Evolutionary conservation across 2,797 vertebrate genomes (phyloP).

Genomic region (Synaphobranchus kaupii): DNA sequence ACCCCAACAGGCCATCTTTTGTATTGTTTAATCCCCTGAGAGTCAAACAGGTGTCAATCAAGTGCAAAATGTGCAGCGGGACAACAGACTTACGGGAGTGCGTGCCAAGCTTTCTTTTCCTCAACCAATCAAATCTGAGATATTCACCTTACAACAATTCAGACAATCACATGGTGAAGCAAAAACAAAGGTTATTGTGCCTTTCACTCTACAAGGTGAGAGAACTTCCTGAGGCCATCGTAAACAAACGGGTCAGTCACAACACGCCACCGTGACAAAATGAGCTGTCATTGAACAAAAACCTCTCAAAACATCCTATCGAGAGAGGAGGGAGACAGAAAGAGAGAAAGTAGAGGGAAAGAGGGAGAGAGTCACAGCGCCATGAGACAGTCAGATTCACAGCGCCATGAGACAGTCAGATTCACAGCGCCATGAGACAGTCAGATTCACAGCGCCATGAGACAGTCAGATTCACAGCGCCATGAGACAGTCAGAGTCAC

Average conservation of each 20-base stretch:
- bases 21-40: neutral
- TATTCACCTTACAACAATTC: neutral
- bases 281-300: neutral
- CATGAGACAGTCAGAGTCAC: too few species aligned
- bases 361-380: neutral
- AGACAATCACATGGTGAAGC: neutral
- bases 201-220: neutral
- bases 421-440: too few species aligned
- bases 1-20: neutral
- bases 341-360: neutral
- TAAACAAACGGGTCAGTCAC: neutral
- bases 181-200: neutral
- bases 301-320: neutral
- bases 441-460: too few species aligned
- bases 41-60: neutral
- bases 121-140: neutral
- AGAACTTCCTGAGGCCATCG: neutral
- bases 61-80: neutral
- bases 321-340: neutral
- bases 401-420: too few species aligned
- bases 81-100: neutral
- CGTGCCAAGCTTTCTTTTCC: neutral
- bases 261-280: neutral
- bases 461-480: too few species aligned
- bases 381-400: too few species aligned